Evolutionary conservation across 2,888 invertebrate genomes (phyloP).

Genomic region (Cataglyphis rosenhaueri): DNA sequence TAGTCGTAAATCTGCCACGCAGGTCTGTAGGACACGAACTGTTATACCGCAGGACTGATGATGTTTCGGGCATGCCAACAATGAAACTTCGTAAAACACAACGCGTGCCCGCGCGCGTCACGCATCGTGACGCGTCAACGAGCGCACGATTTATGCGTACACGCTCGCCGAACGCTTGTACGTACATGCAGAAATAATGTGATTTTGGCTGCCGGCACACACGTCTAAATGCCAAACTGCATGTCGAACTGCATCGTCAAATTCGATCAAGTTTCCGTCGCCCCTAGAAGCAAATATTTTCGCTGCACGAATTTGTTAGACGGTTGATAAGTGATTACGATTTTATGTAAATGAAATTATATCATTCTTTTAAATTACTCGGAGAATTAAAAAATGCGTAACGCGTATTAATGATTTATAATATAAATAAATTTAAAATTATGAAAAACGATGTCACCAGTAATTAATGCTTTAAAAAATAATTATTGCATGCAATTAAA

Average conservation of each 20-base stretch:
- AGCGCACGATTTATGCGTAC: constrained; percentile 48
- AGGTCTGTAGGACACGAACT: constrained; percentile 16
- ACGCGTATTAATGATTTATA: not conserved
- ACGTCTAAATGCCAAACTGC: constrained; percentile 49
- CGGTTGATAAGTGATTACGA: constrained; percentile 5
- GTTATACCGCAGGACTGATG: constrained; percentile 55
- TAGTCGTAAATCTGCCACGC: constrained; percentile 45
- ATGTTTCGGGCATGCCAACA: constrained; percentile 43
- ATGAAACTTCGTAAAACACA: constrained; percentile 65
- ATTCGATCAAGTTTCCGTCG: constrained; percentile 35
- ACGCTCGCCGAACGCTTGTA: constrained; percentile 3
- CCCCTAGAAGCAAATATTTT: constrained; percentile 38
- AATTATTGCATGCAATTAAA: not conserved
- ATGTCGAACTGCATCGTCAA: constrained; percentile 47
- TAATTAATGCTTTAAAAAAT: not conserved
- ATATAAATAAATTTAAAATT: not conserved
- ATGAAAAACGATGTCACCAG: not conserved
- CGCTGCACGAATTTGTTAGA: constrained; percentile 32
- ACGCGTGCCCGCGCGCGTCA: constrained; percentile 30
- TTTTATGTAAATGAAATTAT: not conserved
- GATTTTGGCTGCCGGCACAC: constrained; percentile 33
- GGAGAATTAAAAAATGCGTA: not conserved
- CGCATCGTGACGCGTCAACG: constrained; percentile 33
- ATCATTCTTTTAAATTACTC: not conserved
- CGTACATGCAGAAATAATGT: constrained; percentile 33